phyloP scores from a whole-genome alignment of 30 jellyfish, hydroid and myxozoan species.

The Hydractinia echinata region DNA sequence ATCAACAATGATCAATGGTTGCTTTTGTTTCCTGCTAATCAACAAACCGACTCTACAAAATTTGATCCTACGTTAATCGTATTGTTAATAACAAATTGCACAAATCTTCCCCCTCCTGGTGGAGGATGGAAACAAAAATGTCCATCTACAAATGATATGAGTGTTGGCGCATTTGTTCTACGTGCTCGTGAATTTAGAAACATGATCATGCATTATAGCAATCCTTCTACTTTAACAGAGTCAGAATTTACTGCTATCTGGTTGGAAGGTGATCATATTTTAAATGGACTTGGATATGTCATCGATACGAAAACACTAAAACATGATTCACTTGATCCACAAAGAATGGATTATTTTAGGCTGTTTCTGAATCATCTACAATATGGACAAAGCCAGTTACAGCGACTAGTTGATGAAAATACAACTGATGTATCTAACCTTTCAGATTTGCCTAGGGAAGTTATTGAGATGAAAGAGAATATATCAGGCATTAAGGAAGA shows the following conservation, averaged over 20 bases:
- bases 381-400: neutral
- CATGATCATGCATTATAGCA: too few species aligned
- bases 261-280: neutral
- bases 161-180: too few species aligned
- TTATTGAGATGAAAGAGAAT: neutral
- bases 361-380: neutral
- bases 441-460: neutral
- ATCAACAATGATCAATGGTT: neutral
- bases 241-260: neutral
- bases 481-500: neutral
- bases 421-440: neutral
- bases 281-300: neutral
- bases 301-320: neutral
- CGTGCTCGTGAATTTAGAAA: too few species aligned
- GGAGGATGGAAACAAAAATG: constrained; percentile 2
- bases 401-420: neutral
- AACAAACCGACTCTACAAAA: constrained; percentile 11
- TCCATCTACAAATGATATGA: too few species aligned
- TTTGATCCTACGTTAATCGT: constrained; percentile 1
- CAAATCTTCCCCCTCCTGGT: constrained; percentile 1
- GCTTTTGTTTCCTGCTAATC: neutral
- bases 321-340: neutral
- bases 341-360: neutral
- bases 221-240: neutral
- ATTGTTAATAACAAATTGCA: neutral